Evolutionary conservation across 2,888 invertebrate species (phyloP).

Genomic region (Bruchidius siliquastri): DNA sequence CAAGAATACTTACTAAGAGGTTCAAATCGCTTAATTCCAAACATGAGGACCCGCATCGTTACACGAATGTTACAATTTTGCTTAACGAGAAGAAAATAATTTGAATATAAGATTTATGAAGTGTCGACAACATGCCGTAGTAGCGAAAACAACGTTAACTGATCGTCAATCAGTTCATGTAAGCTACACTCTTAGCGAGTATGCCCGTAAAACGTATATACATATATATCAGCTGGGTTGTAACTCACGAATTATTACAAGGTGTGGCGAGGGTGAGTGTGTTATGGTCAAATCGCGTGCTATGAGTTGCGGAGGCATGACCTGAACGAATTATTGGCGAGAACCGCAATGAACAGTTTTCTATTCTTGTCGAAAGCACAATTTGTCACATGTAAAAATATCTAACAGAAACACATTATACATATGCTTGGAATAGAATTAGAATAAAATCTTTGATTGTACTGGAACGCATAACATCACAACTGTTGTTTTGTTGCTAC

Average conservation of each 20-base stretch:
- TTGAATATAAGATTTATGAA: not conserved
- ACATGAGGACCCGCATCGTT: too few relatives aligned
- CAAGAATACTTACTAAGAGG: too few relatives aligned
- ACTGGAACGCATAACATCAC: too few relatives aligned
- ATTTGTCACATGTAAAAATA: constrained; percentile 4
- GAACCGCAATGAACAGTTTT: not conserved
- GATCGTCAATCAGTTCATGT: not conserved
- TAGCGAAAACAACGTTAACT: not conserved
- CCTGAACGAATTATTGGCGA: not conserved
- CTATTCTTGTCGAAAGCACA: not conserved
- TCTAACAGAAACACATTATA: not conserved
- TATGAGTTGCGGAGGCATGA: constrained; percentile 7
- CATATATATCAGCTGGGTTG: constrained; percentile 23
- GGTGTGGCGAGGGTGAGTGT: constrained; percentile 29
- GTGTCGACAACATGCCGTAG: not conserved
- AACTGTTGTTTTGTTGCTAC: too few relatives aligned
- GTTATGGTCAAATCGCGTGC: constrained; percentile 33
- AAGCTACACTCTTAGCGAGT: not conserved
- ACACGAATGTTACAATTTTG: too few relatives aligned
- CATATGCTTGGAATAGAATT: not conserved
- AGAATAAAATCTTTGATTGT: too few relatives aligned
- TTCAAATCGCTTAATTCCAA: too few relatives aligned
- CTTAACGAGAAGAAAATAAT: not conserved
- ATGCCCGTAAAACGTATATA: not conserved
- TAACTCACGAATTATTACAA: constrained; percentile 26